Evolutionary conservation across 1,140 invertebrate species (phyloP), one percentile per base, ranked within the genome.

Genomic region (Homalodisca vitripennis): DNA sequence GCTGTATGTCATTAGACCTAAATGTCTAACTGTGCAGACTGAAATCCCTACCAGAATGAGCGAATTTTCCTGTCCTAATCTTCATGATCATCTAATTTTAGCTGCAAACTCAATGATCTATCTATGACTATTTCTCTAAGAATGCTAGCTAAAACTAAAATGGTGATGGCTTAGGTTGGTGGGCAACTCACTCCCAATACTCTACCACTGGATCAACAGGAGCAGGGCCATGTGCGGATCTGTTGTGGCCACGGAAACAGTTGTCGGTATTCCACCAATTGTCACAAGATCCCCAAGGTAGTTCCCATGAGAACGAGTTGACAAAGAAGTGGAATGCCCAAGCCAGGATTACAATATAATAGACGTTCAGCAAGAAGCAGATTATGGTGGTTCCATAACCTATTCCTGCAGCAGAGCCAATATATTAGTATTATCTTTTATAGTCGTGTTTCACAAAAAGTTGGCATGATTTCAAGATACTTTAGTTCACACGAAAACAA

Each of bases 131-230:
- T n/a, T n/a, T n/a, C n/a, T n/a, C n/a, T n/a, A n/a, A n/a, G n/a
- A n/a, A n/a, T n/a, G n/a, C n/a, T n/a, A n/a, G n/a, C n/a, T n/a
- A n/a, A n/a, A n/a, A n/a, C n/a, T n/a, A n/a, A n/a, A n/a, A n/a
- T n/a, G n/a, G n/a, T n/a, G n/a, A n/a, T n/a, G n/a, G n/a, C n/a
- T n/a, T n/a, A n/a, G n/a, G n/a, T n/a, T n/a, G n/a, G n/a, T n/a
- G n/a, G n/a, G n/a, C n/a, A n/a, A 77, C 84, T 84, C 80, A 87
- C 86, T 87, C 84, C 79, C 86, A 86, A 76, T 83, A 88, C 78
- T 87, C 86, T 73, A 87, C 84, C 1, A 87, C 85, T 3, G 86
- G 72, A 62, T 78, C 77, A 22, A 76, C 77, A 26, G 55, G 55
- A 26, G 55, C 55, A 26, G 55, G 3, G 10, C 22, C 14, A 24